These are phyloP conservation scores for Pteronura brasiliensis DNA, from an alignment of 2,113 vertebrate genomes.

Conservation along the genomic window DNA sequence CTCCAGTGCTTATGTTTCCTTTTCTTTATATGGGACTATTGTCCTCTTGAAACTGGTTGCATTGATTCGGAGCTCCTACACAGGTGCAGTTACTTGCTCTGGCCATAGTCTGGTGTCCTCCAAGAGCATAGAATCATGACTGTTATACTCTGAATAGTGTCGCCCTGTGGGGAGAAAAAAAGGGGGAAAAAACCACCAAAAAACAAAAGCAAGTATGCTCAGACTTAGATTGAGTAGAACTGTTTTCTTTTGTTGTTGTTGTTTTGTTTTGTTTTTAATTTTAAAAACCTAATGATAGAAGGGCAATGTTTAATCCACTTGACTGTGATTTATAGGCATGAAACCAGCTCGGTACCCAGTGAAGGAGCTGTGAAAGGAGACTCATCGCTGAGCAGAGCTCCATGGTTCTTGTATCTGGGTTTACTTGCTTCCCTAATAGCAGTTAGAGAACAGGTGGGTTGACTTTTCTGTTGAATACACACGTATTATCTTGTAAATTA, in stretches of 20 bases:
- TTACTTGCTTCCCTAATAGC: conserved; percentile 40
- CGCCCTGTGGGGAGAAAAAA: not conserved
- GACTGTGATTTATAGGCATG: not conserved
- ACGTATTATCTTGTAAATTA: not conserved
- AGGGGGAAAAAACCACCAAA: not conserved
- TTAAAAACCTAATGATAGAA: conserved; percentile 24
- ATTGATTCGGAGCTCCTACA: not conserved
- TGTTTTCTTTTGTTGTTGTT: not conserved
- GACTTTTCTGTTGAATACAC: not conserved
- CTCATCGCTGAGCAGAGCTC: not conserved
- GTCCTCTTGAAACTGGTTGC: not conserved
- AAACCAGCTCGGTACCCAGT: not conserved
- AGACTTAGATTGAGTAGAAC: not conserved
- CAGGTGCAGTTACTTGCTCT: not conserved
- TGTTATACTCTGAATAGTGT: not conserved
- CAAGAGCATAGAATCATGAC: not conserved
- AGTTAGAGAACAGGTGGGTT: not conserved
- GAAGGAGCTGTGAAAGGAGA: not conserved
- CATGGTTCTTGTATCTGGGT: not conserved
- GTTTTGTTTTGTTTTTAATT: not conserved
- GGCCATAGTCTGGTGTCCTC: not conserved
- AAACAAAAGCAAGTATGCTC: not conserved
- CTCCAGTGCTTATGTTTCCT: not conserved
- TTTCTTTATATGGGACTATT: not conserved
- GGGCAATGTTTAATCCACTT: not conserved